Evolutionary conservation across 2,797 vertebrate genomes (phyloP).

Genomic region (Netta rufina): DNA sequence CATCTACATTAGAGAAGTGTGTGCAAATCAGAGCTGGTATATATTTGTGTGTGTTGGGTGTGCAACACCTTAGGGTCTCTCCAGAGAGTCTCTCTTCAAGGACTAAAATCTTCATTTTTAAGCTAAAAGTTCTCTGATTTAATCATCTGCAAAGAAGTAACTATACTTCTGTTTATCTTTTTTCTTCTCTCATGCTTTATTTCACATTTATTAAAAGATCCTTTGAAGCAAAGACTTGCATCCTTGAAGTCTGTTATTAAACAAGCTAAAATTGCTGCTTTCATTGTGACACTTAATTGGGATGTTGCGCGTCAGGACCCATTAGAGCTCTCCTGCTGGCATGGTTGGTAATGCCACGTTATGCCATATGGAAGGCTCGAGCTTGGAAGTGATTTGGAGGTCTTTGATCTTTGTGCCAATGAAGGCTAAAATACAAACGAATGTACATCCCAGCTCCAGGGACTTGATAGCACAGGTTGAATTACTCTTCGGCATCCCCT

Average conservation of each 20-base stretch:
- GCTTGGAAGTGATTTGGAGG: background rate
- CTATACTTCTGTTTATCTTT: background rate
- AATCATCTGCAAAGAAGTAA: background rate
- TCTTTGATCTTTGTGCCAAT: background rate
- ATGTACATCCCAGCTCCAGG: background rate
- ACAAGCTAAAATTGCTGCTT: slow-evolving; percentile 27
- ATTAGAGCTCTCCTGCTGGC: slow-evolving; percentile 22
- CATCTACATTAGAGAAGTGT: accelerated
- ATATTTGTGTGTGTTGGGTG: too few species aligned
- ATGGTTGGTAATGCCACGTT: background rate
- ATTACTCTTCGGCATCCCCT: background rate
- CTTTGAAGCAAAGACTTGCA: background rate
- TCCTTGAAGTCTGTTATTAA: slow-evolving; percentile 4
- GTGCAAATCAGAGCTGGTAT: background rate
- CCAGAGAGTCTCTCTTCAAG: background rate
- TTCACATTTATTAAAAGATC: slow-evolving; percentile 1
- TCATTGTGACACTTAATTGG: slow-evolving; percentile 42
- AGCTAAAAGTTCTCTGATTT: background rate
- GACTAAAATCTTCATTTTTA: background rate
- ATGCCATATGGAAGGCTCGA: slow-evolving; percentile 26
- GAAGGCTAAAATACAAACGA: background rate
- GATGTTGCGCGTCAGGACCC: slow-evolving; percentile 40
- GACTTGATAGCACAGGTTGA: background rate
- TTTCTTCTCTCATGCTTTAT: background rate
- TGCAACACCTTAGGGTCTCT: accelerated